These are phyloP conservation scores for Iselma pallidipennis DNA, from an alignment of 2,888 invertebrate species.

Conservation along the genomic window DNA sequence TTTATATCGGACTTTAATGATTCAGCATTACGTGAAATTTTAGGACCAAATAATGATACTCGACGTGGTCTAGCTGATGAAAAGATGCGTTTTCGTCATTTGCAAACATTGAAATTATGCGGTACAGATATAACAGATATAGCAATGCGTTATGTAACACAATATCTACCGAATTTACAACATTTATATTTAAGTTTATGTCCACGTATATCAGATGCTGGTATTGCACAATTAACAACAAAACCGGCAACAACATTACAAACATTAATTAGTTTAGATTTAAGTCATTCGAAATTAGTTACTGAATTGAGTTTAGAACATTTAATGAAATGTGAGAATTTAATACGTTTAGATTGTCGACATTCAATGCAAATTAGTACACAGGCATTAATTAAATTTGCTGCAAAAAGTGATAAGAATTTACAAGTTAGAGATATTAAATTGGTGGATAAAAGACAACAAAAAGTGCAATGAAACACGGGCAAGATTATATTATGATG, in stretches of 20 bases:
- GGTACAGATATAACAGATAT: slow-evolving; percentile 91
- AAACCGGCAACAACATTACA: slow-evolving; percentile 70
- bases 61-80: slow-evolving; percentile 76
- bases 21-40: slow-evolving; percentile 78
- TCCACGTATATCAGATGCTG: slow-evolving; percentile 86
- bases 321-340: slow-evolving; percentile 73
- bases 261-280: slow-evolving; percentile 73
- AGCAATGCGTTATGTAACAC: slow-evolving; percentile 75
- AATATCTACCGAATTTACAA: slow-evolving; percentile 75
- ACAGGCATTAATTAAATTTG: slow-evolving; percentile 82
- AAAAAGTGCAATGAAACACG: slow-evolving; percentile 14
- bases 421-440: slow-evolving; percentile 80
- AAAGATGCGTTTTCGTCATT: slow-evolving; percentile 74
- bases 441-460: slow-evolving; percentile 65
- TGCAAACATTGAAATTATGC: slow-evolving; percentile 75
- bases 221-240: slow-evolving; percentile 83
- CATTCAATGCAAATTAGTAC: slow-evolving; percentile 81
- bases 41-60: slow-evolving; percentile 86
- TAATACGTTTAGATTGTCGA: slow-evolving; percentile 74
- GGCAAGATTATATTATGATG: not conserved
- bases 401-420: slow-evolving; percentile 78
- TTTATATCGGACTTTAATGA: slow-evolving; percentile 87
- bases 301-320: slow-evolving; percentile 84
- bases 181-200: slow-evolving; percentile 85
- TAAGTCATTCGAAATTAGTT: slow-evolving; percentile 80